Evolutionary conservation across 2,797 vertebrate species (phyloP).

Genomic region (Rhinichthys osculus): DNA sequence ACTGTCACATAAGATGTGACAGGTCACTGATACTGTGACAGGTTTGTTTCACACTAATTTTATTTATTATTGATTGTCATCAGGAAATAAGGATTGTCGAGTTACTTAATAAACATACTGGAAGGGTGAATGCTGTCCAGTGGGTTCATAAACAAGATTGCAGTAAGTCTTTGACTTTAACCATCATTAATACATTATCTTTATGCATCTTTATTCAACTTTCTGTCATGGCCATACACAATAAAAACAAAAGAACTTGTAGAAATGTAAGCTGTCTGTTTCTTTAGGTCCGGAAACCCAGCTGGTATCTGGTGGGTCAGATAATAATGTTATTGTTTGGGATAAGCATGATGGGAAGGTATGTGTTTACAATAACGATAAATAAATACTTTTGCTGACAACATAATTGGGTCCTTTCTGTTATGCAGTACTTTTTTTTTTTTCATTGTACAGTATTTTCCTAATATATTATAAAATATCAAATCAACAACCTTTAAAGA

Average conservation of each 20-base stretch:
- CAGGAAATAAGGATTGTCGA: constrained; percentile 78
- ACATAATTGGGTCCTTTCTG: neutral
- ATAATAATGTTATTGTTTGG: constrained; percentile 90
- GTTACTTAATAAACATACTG: constrained; percentile 86
- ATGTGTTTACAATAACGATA: constrained; percentile 37
- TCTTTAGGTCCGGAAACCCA: constrained; percentile 81
- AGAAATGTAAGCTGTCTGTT: constrained; percentile 29
- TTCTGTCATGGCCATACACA: neutral
- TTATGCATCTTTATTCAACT: neutral
- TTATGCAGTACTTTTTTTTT: neutral
- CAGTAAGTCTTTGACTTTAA: constrained; percentile 78
- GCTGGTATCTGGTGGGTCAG: constrained; percentile 91
- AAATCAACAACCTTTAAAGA: neutral
- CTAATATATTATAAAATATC: neutral
- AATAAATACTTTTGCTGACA: neutral
- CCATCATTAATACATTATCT: neutral
- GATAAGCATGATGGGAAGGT: constrained; percentile 83
- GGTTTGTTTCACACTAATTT: neutral
- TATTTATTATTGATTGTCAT: constrained; percentile 11
- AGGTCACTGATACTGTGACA: neutral
- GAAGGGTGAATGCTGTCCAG: constrained; percentile 86
- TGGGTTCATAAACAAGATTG: constrained; percentile 84
- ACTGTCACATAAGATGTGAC: neutral
- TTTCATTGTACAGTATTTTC: too few relatives aligned
- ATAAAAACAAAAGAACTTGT: neutral